Evolutionary conservation across 2,888 invertebrate species (phyloP), one percentile per base, ranked within the genome.

Genomic region (Hyalella azteca): DNA sequence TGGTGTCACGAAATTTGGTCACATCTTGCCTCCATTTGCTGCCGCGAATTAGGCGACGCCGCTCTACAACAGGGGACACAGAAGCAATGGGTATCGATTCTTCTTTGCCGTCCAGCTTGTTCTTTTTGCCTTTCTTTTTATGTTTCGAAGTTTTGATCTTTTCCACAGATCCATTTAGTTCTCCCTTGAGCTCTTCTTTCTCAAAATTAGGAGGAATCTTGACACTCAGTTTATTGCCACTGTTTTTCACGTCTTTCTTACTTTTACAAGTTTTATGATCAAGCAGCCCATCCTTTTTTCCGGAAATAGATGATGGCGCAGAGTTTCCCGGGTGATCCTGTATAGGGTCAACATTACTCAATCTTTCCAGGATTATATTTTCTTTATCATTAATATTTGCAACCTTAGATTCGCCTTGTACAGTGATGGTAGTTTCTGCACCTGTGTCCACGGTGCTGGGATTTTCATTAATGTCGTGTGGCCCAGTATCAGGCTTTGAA

Each of bases 81-180:
- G 66, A 36, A 36, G 66, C 29, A 15, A 15, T 19, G 0, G 66
- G 32, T 3, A 5, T 9, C 19, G 26, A 32, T 36, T 66, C 66
- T 66, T 66, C 66, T 66, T 66, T 66, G n/a, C 66, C 36, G 36
- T 66, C 66, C 66, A 66, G 66, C 36, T 66, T 66, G 36, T 66
- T 66, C 36, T 66, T 66, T 36, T 66, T 66, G 7, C 66, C 66
- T 36, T 66, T 66, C 36, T 66, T 66, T 36, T 66, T 66, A 13
- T 13, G 1, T 29, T 66, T 66, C 36, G 36, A 32, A n/a, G n/a
- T 19, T 29, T 66, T 66, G n/a, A 36, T 45, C 15, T 45, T 15
- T 45, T 45, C 15, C 11, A 45, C 15, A 11, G 9, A 15, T 45
- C 9, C 11, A 45, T 11, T 45, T 45, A 45, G 45, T 45, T 45